phyloP scores from a whole-genome alignment of 30 jellyfish, hydroid and myxozoan genomes.

The Pseudorhiza aurosa region DNA sequence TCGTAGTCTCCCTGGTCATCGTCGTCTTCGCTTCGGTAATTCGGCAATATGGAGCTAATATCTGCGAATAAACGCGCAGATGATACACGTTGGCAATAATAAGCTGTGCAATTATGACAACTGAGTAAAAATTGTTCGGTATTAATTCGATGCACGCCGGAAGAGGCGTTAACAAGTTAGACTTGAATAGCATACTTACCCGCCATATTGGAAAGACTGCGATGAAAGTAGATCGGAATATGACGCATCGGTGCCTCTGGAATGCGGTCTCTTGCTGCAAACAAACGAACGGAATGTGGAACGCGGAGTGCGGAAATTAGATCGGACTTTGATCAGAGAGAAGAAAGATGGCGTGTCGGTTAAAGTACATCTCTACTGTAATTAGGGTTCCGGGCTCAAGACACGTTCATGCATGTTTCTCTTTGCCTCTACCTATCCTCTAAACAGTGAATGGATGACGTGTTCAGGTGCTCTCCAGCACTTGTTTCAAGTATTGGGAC shows the following conservation, averaged over 20 bases:
- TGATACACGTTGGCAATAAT: background rate
- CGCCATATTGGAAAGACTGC: conserved; percentile 74
- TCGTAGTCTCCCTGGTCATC: conserved; percentile 82
- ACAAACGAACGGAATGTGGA: background rate
- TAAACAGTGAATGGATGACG: too few relatives aligned
- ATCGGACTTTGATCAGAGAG: too few relatives aligned
- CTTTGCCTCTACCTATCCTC: too few relatives aligned
- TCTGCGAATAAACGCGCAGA: conserved; percentile 20
- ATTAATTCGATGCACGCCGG: background rate
- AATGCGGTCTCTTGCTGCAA: conserved; percentile 30
- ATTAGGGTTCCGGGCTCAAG: too few relatives aligned
- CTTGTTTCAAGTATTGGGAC: too few relatives aligned
- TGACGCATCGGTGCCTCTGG: conserved; percentile 45
- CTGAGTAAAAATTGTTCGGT: too few relatives aligned
- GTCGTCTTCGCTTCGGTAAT: conserved; percentile 76
- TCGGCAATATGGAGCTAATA: conserved; percentile 78
- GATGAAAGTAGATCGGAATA: background rate
- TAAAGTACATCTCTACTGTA: too few relatives aligned
- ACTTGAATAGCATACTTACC: conserved; percentile 41
- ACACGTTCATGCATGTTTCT: too few relatives aligned
- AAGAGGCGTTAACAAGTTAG: background rate
- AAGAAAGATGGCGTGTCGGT: too few relatives aligned
- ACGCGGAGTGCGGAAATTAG: too few relatives aligned
- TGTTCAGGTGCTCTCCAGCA: too few relatives aligned
- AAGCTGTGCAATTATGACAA: too few relatives aligned